Evolutionary conservation across 2,888 invertebrate genomes (phyloP).

Genomic region (Alentia gelatinosa): DNA sequence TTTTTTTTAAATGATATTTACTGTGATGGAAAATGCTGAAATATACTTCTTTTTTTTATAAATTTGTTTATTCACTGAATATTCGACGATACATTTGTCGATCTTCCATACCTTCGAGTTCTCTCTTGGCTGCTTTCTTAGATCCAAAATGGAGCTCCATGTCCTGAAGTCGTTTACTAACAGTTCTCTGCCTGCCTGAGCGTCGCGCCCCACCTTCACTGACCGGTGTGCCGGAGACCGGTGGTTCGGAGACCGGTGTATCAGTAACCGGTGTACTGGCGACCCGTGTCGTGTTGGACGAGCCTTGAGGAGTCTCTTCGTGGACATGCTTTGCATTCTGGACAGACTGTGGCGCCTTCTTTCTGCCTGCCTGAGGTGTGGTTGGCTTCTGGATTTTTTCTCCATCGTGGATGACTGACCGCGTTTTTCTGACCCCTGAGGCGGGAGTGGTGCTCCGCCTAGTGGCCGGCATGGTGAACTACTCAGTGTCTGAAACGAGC

Average conservation of each 20-base stretch:
- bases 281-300: neutral
- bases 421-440: neutral
- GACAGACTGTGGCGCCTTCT: neutral
- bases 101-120: slow-evolving; percentile 1
- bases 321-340: neutral
- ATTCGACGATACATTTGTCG: neutral
- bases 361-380: neutral
- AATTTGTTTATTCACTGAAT: too few species aligned
- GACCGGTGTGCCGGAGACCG: too few species aligned
- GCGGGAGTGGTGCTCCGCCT: neutral
- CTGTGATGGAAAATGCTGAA: too few species aligned
- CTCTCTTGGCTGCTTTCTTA: neutral
- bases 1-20: too few species aligned
- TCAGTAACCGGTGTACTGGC: too few species aligned
- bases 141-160: slow-evolving; percentile 33
- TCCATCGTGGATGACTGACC: too few species aligned
- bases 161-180: slow-evolving; percentile 49
- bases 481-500: neutral
- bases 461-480: neutral
- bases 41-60: too few species aligned
- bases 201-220: neutral
- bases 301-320: neutral
- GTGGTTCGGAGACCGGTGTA: too few species aligned
- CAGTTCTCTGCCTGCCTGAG: slow-evolving; percentile 18
- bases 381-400: neutral